These are phyloP conservation scores for Clarias laeviceps DNA, from an alignment of 2,797 vertebrate species.

Conservation along the genomic window DNA sequence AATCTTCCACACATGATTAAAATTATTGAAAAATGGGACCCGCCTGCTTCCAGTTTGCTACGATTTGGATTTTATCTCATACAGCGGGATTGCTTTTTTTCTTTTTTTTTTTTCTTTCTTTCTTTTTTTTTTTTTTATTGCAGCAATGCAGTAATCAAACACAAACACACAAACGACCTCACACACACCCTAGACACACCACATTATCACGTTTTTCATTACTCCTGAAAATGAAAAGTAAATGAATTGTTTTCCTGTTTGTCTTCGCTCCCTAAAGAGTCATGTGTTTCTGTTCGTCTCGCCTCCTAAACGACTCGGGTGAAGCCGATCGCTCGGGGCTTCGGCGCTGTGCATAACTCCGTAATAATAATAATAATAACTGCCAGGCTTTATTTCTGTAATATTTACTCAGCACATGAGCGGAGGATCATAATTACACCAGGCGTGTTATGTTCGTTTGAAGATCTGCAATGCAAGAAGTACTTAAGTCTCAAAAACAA, in stretches of 20 bases:
- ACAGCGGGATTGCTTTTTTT: slow-evolving; percentile 7
- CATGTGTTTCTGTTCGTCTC: slow-evolving; percentile 6
- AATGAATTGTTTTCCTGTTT: slow-evolving; percentile 37
- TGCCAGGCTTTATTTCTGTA: slow-evolving; percentile 30
- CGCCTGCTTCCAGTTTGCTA: not conserved
- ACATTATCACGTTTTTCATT: slow-evolving; percentile 36
- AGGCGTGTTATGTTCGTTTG: not conserved
- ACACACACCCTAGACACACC: slow-evolving; percentile 22
- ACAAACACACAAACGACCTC: not conserved
- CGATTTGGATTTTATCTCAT: slow-evolving; percentile 31
- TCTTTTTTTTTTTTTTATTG: not conserved
- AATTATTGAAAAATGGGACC: not conserved
- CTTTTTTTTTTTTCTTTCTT: not conserved
- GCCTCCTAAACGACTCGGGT: slow-evolving; percentile 22
- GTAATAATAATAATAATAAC: slow-evolving; percentile 22
- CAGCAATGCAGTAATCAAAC: not conserved
- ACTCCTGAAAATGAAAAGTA: slow-evolving; percentile 44
- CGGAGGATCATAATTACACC: not conserved
- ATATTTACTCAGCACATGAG: slow-evolving; percentile 4
- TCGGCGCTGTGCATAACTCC: slow-evolving; percentile 6
- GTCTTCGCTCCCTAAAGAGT: slow-evolving; percentile 23
- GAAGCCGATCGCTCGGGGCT: slow-evolving; percentile 20
- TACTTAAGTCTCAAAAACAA: no score
- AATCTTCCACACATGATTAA: not conserved
- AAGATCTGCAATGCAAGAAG: no score